These are phyloP conservation scores for Autographa pulchrina DNA, from an alignment of 2,888 invertebrate genomes.

Conservation along the genomic window DNA sequence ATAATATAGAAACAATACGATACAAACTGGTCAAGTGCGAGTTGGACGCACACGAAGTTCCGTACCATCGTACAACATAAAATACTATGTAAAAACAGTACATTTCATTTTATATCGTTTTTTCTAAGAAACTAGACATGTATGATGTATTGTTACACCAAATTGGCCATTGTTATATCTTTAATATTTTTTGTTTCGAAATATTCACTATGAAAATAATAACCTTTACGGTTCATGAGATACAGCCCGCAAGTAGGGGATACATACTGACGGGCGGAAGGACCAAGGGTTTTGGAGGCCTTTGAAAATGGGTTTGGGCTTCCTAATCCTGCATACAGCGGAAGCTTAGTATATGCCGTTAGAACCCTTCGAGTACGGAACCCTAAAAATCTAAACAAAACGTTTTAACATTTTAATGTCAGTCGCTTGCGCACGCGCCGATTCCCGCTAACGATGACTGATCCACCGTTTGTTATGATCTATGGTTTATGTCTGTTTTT, in stretches of 20 bases:
- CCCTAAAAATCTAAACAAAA: neutral
- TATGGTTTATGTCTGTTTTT: constrained; percentile 10
- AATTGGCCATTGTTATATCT: too few relatives aligned
- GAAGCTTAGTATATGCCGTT: neutral
- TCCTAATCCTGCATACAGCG: neutral
- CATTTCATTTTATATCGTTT: too few relatives aligned
- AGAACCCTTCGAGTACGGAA: neutral
- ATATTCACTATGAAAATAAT: too few relatives aligned
- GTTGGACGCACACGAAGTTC: neutral
- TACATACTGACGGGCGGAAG: too few relatives aligned
- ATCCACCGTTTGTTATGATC: constrained; percentile 25
- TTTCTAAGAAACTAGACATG: too few relatives aligned
- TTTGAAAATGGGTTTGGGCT: too few relatives aligned
- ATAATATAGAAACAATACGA: neutral
- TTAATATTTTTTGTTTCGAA: too few relatives aligned
- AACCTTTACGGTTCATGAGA: too few relatives aligned
- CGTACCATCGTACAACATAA: neutral
- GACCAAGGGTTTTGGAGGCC: too few relatives aligned
- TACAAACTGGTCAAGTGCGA: neutral
- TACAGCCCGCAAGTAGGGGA: too few relatives aligned
- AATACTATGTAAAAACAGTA: too few relatives aligned
- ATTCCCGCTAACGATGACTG: constrained; percentile 63
- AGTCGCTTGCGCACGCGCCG: constrained; percentile 47
- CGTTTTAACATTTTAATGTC: neutral
- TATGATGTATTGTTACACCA: too few relatives aligned